A percentile compares a stretch with the other conserved stretches of the same genome.
Evolutionary conservation across 2,113 vertebrate genomes (phyloP).

Genomic region (Cryptotis parvus): DNA sequence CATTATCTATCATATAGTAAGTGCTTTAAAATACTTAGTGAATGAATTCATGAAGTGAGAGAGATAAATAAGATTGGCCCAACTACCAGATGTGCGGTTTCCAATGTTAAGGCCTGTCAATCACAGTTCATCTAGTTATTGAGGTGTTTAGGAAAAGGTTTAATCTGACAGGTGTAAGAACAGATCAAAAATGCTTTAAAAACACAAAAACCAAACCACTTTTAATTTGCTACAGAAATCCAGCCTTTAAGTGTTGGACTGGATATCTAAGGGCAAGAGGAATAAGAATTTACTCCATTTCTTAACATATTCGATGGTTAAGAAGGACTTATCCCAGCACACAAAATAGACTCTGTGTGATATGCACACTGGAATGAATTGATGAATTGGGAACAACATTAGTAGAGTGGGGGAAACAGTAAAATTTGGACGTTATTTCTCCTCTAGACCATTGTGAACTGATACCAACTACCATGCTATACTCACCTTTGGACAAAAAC

Average conservation of each 20-base stretch:
- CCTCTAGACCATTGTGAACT: neutral
- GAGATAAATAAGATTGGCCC: neutral
- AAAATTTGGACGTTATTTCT: neutral
- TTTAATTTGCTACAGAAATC: neutral
- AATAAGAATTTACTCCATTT: neutral
- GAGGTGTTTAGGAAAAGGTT: neutral
- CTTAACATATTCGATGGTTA: neutral
- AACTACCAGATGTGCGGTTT: neutral
- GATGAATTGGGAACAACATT: neutral
- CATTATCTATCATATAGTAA: neutral
- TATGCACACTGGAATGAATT: neutral
- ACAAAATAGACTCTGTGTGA: neutral
- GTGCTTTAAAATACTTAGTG: neutral
- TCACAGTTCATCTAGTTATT: too few relatives aligned
- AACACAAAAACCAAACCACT: too few relatives aligned
- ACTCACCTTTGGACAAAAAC: neutral
- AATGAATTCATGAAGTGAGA: slow-evolving; percentile 8
- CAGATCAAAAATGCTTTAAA: neutral
- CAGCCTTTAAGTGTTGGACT: too few relatives aligned
- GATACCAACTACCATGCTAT: neutral
- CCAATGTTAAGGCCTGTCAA: neutral
- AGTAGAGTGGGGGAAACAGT: neutral
- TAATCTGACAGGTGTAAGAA: neutral
- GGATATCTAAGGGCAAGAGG: neutral
- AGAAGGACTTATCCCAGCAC: neutral